Base-by-base conservation (phyloP, 2,888 invertebrate genomes). In the Chironomus riparius region DNA sequence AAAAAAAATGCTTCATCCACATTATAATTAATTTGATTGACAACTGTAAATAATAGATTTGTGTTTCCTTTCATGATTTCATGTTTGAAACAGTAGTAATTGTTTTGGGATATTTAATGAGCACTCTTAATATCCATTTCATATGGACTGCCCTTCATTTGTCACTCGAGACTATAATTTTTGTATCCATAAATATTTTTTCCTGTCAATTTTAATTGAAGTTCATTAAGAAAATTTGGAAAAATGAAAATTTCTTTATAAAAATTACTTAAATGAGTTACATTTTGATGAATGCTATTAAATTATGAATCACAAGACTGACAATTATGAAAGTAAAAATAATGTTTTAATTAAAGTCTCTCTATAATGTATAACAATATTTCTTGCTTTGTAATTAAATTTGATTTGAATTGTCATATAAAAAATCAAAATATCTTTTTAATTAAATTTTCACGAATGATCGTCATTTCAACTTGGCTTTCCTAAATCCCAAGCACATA, bases 1-100 rank as follows among this genome's bases (percentile, higher is more conserved):
- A 28, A 28, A 28, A 28, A 28, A 28, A 56, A 38, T 56, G 6
- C n/a, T 56, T 56, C 15, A 56, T 18, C 18, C 62, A 13, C 62
- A 61, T 28, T 72, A 62, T 72, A 72, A 62, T 72, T 72, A 62
- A 72, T 18, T 72, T 72, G 72, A 72, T 72, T 72, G 72, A 62
- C 72, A 47, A 62, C 15, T 15, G 28, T 61, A 61, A 72, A 72
- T 72, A 72, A 72, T 61, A 72, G 28, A 72, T 24, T 56, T 21
- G 21, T 4, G 24, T 10, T 56, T 56, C n/a, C 56, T 18, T 56
- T 18, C 50, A 15, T 56, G 56, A 15, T 56, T 56, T 50, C 50
- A 38, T 38, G 38, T 38, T 38, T 10, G 38, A 38, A 38, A 38
- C 38, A 15, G 56, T 56, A 56, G 56, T 56, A 56, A 56, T 56